These are phyloP conservation scores for Dicyrtoma fusca DNA, from an alignment of 2,888 invertebrate species.

Conservation along the genomic window DNA sequence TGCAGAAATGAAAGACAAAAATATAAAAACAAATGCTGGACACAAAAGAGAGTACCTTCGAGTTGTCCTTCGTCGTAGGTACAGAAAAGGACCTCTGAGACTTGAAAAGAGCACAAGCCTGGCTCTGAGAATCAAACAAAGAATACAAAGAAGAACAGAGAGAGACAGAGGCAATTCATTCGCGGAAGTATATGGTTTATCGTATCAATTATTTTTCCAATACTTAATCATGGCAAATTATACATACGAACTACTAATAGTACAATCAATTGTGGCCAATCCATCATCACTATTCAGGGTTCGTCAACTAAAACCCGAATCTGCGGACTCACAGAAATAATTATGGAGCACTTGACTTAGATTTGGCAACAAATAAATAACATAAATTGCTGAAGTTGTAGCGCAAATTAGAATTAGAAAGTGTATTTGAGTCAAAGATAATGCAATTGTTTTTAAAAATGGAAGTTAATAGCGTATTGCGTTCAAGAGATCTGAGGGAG, in stretches of 20 bases:
- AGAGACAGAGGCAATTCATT: constrained; percentile 41
- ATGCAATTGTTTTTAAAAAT: too few relatives aligned
- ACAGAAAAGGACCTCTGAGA: constrained; percentile 91
- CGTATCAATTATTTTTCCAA: not conserved
- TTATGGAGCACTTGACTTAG: too few relatives aligned
- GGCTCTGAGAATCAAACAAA: constrained; percentile 57
- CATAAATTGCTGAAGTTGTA: too few relatives aligned
- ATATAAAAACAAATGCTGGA: not conserved
- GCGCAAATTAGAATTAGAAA: too few relatives aligned
- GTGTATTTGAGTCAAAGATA: too few relatives aligned
- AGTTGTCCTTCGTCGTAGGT: constrained; percentile 76
- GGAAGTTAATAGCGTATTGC: too few relatives aligned
- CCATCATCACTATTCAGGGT: constrained; percentile 22
- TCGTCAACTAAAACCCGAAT: constrained; percentile 32
- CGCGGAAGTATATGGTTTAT: constrained; percentile 17
- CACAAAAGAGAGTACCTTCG: constrained; percentile 51
- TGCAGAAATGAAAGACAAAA: constrained; percentile 21
- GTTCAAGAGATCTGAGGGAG: too few relatives aligned
- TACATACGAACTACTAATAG: constrained; percentile 18
- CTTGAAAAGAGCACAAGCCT: constrained; percentile 80
- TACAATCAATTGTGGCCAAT: constrained; percentile 10
- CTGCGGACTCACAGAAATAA: constrained; percentile 1
- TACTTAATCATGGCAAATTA: constrained; percentile 25
- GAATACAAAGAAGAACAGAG: constrained; percentile 51
- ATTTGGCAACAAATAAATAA: too few relatives aligned